A percentile compares a stretch with the other conserved stretches of the same genome.
phyloP scores from a whole-genome alignment of 2,113 vertebrate genomes.

The Pachypanchax playfairii region DNA sequence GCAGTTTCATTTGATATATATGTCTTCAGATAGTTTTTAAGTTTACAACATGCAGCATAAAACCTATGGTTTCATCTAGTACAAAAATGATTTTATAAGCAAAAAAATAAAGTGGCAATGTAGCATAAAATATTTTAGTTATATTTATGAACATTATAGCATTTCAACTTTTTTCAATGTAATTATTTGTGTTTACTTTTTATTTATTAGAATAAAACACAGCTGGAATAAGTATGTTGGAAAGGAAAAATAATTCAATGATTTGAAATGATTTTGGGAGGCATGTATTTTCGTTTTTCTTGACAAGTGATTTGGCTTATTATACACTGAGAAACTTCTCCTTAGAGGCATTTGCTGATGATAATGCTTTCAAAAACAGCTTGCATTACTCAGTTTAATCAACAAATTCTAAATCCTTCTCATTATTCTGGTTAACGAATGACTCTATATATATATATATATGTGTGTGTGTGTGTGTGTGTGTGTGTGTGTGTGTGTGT shows the following conservation, averaged over 20 bases:
- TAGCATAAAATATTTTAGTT: too few species aligned
- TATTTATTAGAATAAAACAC: background rate
- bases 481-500: too few species aligned
- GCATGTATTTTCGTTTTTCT: background rate
- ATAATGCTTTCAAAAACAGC: background rate
- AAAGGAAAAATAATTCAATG: background rate
- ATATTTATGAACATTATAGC: too few species aligned
- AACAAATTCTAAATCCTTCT: background rate
- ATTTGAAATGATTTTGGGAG: too few species aligned
- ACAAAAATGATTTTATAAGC: background rate
- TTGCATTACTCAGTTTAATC: background rate
- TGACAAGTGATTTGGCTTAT: background rate
- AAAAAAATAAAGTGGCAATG: background rate
- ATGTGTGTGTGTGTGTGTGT: too few species aligned
- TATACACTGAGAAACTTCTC: background rate
- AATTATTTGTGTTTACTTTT: too few species aligned
- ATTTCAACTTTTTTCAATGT: too few species aligned
- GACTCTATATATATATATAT: too few species aligned
- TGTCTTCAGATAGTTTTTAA: conserved; percentile 26
- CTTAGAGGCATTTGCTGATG: background rate
- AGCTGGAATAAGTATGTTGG: too few species aligned
- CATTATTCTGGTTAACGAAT: too few species aligned
- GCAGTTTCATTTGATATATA: conserved; percentile 47
- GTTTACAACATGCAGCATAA: conserved; percentile 13
- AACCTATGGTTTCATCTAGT: conserved; percentile 33